These are phyloP conservation scores for Baryphthengus martii DNA, from an alignment of 2,113 vertebrate species.

Conservation along the genomic window DNA sequence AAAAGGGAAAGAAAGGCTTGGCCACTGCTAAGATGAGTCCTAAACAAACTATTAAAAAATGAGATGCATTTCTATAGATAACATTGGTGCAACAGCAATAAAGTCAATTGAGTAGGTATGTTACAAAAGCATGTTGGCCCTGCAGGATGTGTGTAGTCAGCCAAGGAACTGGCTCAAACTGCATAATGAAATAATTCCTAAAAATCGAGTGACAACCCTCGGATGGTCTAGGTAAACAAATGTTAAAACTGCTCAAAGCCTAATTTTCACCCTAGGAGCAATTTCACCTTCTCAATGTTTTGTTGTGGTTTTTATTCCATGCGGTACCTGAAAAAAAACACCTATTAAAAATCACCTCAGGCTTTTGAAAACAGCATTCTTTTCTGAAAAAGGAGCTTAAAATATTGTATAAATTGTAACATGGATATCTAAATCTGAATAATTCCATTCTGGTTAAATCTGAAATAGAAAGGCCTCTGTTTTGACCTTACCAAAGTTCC, in stretches of 20 bases:
- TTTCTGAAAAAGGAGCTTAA: not conserved
- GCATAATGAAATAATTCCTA: not conserved
- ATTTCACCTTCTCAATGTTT: not conserved
- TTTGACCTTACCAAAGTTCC: not conserved
- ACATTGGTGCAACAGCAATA: not conserved
- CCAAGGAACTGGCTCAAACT: not conserved
- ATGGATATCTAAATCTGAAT: not conserved
- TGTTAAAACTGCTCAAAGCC: not conserved
- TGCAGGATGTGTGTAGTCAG: not conserved
- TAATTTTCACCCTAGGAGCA: not conserved
- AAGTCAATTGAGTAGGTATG: not conserved
- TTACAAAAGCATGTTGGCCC: not conserved
- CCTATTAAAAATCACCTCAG: not conserved
- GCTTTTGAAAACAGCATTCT: not conserved
- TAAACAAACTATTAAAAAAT: not conserved
- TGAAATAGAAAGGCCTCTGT: not conserved
- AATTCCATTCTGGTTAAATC: not conserved
- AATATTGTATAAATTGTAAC: not conserved
- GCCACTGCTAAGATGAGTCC: not conserved
- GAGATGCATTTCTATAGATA: not conserved
- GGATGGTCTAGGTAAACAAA: not conserved
- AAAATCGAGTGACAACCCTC: not conserved
- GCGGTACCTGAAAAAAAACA: not conserved
- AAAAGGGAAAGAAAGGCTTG: not conserved
- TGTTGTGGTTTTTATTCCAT: not conserved